Evolutionary conservation across 2,888 invertebrate genomes (phyloP).

Genomic region (Lepidochrysops patricia): DNA sequence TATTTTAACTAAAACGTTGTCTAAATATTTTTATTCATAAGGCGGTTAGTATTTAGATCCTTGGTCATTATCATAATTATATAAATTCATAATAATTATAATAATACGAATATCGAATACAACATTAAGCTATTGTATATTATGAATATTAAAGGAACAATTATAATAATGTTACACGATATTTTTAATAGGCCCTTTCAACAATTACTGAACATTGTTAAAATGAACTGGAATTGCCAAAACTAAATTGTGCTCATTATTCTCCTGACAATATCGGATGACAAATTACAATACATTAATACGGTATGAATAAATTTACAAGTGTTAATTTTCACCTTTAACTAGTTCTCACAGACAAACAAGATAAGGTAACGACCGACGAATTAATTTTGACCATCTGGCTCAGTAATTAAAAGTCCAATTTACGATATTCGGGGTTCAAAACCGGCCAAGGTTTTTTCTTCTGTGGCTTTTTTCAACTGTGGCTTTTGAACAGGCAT

Average conservation of each 20-base stretch:
- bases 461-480: no score
- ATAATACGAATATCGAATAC: no score
- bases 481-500: no score
- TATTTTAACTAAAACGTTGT: no score
- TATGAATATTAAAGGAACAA: not conserved
- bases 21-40: no score
- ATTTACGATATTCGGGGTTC: not conserved
- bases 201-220: not conserved
- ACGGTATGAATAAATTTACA: conserved; percentile 5
- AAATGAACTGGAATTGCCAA: not conserved
- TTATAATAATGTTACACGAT: not conserved
- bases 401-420: not conserved
- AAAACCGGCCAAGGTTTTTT: not conserved
- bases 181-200: not conserved
- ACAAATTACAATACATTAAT: conserved; percentile 4
- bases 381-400: not conserved
- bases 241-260: conserved; percentile 3
- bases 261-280: not conserved
- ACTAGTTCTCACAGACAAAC: not conserved
- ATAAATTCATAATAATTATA: no score
- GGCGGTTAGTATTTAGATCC: no score
- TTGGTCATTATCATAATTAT: no score
- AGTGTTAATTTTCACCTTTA: conserved; percentile 5
- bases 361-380: not conserved
- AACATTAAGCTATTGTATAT: no score